Evolutionary conservation across 2,797 vertebrate species (phyloP), one percentile per base, ranked within the genome.

Genomic region (Dryobates pubescens): DNA sequence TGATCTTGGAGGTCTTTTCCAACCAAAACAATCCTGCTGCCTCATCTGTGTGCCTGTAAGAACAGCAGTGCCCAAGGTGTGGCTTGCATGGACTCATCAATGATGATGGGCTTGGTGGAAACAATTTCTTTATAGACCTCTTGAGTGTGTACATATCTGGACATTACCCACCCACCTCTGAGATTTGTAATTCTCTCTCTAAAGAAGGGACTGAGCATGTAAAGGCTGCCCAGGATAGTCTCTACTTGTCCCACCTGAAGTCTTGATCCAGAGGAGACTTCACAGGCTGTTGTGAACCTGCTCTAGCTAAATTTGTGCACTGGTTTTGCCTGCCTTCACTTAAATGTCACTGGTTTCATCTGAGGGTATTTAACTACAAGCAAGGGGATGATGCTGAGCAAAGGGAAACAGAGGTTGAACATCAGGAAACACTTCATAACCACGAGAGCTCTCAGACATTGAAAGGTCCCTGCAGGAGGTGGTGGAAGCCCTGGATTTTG

Each of bases 401-500:
- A 23, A 58, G 82, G 80, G 32, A 76, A 81, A 64, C 0, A 16
- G 78, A 75, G 59, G 86, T 7, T 80, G 78, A 91, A 45, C 82
- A 78, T 86, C 92, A 69, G 90, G 88, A 88, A 85, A 71, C 86
- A 13, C 86, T 72, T 75, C 62, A 57, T 29, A 87, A 19, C 65
- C 53, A 62, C 0, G 20, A 85, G 72, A 89, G 82, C 88, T 87
- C 85, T 75, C 53, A 27, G 82, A 18, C 89, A 9, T 7, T n/a
- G 73, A 32, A 65, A 91, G 69, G 69, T 53, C 83, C 82, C 69
- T 0, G 81, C 17, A 3, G 90, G 93, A 93, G 92, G 88, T 4
- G 72, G 90, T 81, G 86, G 88, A 93, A 96, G 79, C 87, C 92
- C 92, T 75, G 47, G 43, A 76, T 78, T 83, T 79, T 16, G 47